Conservation (phyloP, 2,888 invertebrate species). For the Dioctria linearis region DNA sequence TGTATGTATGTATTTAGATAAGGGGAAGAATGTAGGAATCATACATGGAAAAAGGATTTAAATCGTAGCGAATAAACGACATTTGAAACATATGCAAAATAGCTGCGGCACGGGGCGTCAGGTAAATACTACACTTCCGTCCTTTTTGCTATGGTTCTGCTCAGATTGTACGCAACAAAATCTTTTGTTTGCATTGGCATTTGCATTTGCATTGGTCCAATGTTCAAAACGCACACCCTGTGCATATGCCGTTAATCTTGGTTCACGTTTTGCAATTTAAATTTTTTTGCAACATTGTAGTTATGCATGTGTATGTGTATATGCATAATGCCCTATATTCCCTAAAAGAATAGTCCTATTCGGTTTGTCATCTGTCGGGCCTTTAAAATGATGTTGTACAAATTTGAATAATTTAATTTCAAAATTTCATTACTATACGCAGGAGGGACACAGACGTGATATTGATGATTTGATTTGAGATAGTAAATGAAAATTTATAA, state of each 20-base stretch:
- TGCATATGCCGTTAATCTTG: conserved; percentile 34
- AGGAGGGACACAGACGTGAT: background rate
- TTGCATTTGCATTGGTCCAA: conserved; percentile 20
- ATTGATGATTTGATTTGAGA: background rate
- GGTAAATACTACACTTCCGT: conserved; percentile 39
- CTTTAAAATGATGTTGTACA: conserved; percentile 10
- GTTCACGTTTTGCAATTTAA: conserved; percentile 46
- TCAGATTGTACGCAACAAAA: background rate
- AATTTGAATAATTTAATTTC: conserved; percentile 45
- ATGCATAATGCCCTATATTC: conserved; percentile 15
- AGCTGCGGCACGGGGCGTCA: conserved; percentile 13
- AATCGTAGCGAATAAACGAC: conserved; percentile 22
- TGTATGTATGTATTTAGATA: background rate
- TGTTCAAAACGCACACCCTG: conserved; percentile 20
- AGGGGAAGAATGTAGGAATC: background rate
- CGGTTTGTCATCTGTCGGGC: conserved; percentile 7
- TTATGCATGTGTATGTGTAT: no score
- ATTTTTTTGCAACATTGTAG: conserved; percentile 19
- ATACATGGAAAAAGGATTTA: conserved; percentile 20
- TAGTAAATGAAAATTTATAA: no score
- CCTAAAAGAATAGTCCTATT: conserved; percentile 14
- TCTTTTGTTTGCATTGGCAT: conserved; percentile 38
- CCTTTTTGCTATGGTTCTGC: conserved; percentile 1
- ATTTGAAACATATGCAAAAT: conserved; percentile 47
- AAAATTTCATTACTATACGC: background rate